A percentile compares a stretch with the other conserved stretches of the same genome.
Conservation (phyloP, 35 echinoderm and acorn worm species). For the Stichopus chloronotus region DNA sequence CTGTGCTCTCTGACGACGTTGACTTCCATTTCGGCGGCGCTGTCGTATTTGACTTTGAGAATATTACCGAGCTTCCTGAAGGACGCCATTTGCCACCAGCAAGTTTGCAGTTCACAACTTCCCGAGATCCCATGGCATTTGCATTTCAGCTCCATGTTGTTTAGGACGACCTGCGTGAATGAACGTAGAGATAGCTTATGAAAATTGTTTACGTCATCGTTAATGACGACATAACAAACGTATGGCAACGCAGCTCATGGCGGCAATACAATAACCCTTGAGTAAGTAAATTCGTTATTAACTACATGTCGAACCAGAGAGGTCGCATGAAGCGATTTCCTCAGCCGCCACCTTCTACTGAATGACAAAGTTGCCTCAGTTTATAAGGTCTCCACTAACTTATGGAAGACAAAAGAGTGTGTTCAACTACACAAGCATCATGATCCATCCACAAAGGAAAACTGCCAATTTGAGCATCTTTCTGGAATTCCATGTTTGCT, state of each 20-base stretch:
- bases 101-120: slow-evolving; percentile 93
- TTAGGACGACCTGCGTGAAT: slow-evolving; percentile 61
- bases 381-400: no score
- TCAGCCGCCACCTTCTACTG: background rate
- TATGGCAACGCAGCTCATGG: no score
- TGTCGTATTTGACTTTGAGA: slow-evolving; percentile 96
- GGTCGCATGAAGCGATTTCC: background rate
- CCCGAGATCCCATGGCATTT: slow-evolving; percentile 99
- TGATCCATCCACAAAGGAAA: no score
- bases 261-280: background rate
- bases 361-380: no score
- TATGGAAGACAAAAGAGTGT: no score
- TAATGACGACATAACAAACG: no score
- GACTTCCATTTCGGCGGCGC: slow-evolving; percentile 89
- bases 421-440: no score
- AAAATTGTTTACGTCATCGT: background rate
- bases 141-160: slow-evolving; percentile 86
- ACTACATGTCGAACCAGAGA: background rate
- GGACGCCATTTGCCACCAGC: slow-evolving; percentile 90
- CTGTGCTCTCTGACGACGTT: slow-evolving; percentile 30
- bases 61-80: slow-evolving; percentile 81
- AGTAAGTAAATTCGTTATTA: background rate
- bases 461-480: no score
- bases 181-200: background rate
- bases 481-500: no score